Evolutionary conservation across 2,888 invertebrate genomes (phyloP), one percentile per base, ranked within the genome.

Genomic region (Drosophila lutescens): DNA sequence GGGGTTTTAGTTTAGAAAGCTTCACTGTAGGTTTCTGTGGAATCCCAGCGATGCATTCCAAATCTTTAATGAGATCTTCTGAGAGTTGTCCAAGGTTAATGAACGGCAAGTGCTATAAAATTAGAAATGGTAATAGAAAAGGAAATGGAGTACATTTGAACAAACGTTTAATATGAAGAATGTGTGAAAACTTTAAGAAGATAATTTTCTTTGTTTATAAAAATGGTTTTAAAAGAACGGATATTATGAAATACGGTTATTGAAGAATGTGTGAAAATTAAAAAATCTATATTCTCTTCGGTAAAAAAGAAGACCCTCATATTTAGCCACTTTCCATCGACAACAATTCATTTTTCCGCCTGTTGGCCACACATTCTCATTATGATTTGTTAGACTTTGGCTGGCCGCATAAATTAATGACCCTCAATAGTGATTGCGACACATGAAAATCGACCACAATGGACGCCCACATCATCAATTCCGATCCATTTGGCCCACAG

Each of bases 401-500:
- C 53, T 40, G 40, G 32, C 53, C 53, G 43, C 66, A 65, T 40
- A 44, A 47, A 54, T 66, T 54, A 66, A 66, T 66, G 46, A 54
- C 47, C 66, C 66, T 54, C 54, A 54, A 43, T 54, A 54, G 65
- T 40, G 65, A 66, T 54, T 40, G 65, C 26, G 46, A 40, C 46
- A 54, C 54, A 54, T 40, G 66, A 47, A 47, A 54, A 65, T 47
- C 34, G 66, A 47, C 66, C 59, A 26, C 69, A 59, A 47, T 69
- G 47, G 49, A 60, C 69, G 26, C 69, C 69, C 70, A 60, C 70
- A 69, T 69, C 60, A 69, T 69, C 60, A 70, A 54, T 69, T 60
- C 60, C 51, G 23, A 32, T 54, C 43, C 34, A 59, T 69, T 69
- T 59, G 53, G 53, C 67, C 46, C 36, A 30, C 41, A 47, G 51